A percentile compares a stretch with the other conserved stretches of the same genome.
phyloP scores from a whole-genome alignment of 2,888 invertebrate genomes.

The Mechanitis mazaeus region DNA sequence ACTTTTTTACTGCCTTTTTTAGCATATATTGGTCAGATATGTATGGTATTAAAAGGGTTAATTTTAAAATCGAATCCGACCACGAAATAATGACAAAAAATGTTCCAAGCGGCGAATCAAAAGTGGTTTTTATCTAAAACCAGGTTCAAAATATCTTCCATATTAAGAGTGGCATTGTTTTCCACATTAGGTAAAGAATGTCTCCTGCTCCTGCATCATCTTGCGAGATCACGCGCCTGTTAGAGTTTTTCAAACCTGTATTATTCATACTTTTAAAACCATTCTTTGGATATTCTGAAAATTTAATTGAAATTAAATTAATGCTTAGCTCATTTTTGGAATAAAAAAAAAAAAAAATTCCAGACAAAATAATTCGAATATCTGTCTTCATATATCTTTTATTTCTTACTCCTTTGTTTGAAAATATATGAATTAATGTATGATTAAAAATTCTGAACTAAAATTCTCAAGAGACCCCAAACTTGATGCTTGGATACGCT shows the following conservation, averaged over 20 bases:
- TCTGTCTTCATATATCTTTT: too few species aligned
- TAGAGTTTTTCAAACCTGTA: background rate
- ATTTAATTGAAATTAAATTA: too few species aligned
- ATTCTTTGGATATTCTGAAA: background rate
- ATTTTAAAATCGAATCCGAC: too few species aligned
- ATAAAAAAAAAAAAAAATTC: too few species aligned
- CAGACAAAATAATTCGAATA: too few species aligned
- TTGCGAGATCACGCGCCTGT: constrained; percentile 52
- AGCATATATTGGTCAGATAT: too few species aligned
- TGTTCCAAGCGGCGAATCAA: constrained; percentile 18
- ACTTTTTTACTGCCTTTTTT: too few species aligned
- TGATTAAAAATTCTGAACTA: background rate
- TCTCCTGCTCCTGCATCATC: constrained; percentile 43
- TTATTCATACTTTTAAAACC: constrained; percentile 16
- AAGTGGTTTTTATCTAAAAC: constrained; percentile 23
- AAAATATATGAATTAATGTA: background rate
- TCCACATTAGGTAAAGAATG: constrained; percentile 72
- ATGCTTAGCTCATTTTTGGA: too few species aligned
- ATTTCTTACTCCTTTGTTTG: too few species aligned
- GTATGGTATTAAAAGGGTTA: too few species aligned
- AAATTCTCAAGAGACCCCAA: constrained; percentile 31
- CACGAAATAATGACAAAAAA: constrained; percentile 7
- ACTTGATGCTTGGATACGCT: constrained; percentile 36
- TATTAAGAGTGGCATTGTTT: constrained; percentile 51
- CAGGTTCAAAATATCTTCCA: constrained; percentile 40